Evolutionary conservation across 2,113 vertebrate genomes (phyloP).

Genomic region (Monarcha castaneiventris): DNA sequence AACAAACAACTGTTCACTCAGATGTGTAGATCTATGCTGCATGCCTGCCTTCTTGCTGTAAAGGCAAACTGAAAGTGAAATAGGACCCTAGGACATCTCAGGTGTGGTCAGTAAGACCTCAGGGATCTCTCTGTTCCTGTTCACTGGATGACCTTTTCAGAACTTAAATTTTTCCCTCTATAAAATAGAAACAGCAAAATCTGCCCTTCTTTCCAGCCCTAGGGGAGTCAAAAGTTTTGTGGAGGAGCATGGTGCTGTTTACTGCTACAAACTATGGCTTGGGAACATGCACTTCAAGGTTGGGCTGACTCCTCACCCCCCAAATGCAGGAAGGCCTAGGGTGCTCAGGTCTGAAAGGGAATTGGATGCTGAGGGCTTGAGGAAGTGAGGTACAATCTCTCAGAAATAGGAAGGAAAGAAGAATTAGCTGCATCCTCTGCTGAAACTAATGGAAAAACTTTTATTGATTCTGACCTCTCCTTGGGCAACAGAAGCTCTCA

Average conservation of each 20-base stretch:
- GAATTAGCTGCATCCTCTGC: background rate
- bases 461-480: background rate
- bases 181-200: background rate
- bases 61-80: background rate
- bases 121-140: background rate
- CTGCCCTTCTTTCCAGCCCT: background rate
- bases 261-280: background rate
- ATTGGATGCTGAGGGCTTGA: background rate
- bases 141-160: background rate
- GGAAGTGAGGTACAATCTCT: background rate
- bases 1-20: background rate
- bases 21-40: background rate
- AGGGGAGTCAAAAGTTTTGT: background rate
- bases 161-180: background rate
- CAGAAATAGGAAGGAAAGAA: background rate
- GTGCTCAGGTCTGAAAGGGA: background rate
- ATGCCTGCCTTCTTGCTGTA: background rate
- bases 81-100: background rate
- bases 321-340: background rate
- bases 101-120: background rate
- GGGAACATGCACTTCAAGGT: background rate
- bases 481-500: background rate
- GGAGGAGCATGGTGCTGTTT: background rate
- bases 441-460: background rate
- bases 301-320: background rate